These are phyloP conservation scores for Triplophysa tibetana DNA, from an alignment of 2,113 vertebrate species.

Conservation along the genomic window DNA sequence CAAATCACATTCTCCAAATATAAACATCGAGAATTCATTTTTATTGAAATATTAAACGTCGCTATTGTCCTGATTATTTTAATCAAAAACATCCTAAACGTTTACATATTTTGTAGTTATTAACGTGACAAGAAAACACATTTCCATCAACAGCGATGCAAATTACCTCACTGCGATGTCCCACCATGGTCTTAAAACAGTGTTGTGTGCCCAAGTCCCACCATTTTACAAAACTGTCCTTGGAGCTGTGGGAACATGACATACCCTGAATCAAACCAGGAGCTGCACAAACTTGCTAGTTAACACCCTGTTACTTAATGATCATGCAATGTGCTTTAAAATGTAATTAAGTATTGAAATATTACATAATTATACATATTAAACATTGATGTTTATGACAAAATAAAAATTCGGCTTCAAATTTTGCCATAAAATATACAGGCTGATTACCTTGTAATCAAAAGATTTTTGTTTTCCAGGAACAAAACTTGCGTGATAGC, in stretches of 20 bases:
- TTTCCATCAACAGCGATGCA: too few species aligned
- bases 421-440: neutral
- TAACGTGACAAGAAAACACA: neutral
- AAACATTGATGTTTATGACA: too few species aligned
- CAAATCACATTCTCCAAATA: neutral
- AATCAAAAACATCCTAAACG: neutral
- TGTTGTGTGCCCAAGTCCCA: conserved; percentile 97
- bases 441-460: conserved; percentile 84
- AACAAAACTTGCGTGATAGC: conserved; percentile 86
- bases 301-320: too few species aligned
- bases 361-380: too few species aligned
- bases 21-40: neutral
- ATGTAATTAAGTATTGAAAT: neutral
- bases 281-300: neutral
- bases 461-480: conserved; percentile 86
- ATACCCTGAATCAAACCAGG: conserved; percentile 23
- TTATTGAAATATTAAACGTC: too few species aligned
- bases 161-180: conserved; percentile 90
- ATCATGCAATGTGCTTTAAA: too few species aligned
- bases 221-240: conserved; percentile 95
- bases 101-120: neutral
- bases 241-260: conserved; percentile 75
- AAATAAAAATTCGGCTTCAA: neutral
- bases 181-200: conserved; percentile 96
- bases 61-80: too few species aligned